These are phyloP conservation scores for Helleia helle DNA, from an alignment of 2,888 invertebrate genomes.

Conservation along the genomic window DNA sequence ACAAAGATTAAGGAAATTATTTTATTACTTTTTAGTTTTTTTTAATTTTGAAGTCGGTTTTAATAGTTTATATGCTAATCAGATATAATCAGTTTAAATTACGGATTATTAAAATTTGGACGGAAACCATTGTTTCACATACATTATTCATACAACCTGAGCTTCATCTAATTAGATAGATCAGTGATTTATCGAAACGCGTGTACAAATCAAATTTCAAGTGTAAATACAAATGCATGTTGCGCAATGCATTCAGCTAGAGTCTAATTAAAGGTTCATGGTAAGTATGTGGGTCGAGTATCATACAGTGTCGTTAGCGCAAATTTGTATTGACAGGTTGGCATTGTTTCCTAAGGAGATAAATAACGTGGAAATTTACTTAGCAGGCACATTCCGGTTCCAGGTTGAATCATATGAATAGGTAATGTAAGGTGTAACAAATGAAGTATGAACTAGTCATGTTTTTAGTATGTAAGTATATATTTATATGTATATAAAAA, in stretches of 20 bases:
- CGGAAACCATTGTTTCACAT: not conserved
- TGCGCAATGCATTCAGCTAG: slow-evolving; percentile 27
- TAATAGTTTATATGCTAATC: no score
- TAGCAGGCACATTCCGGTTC: not conserved
- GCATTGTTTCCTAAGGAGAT: slow-evolving; percentile 5
- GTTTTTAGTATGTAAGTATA: no score
- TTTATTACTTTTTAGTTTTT: no score
- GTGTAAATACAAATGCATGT: slow-evolving; percentile 27
- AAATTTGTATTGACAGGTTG: slow-evolving; percentile 12
- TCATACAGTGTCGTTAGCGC: slow-evolving; percentile 9
- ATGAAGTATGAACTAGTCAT: no score
- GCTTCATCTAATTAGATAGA: slow-evolving; percentile 5
- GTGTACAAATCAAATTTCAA: slow-evolving; percentile 17
- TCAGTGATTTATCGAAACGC: slow-evolving; percentile 2
- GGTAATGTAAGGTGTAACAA: no score
- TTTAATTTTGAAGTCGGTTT: no score
- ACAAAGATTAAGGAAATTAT: no score
- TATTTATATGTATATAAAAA: no score
- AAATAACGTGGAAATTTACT: not conserved
- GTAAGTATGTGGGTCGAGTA: slow-evolving; percentile 38
- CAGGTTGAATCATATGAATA: not conserved
- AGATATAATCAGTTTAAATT: no score
- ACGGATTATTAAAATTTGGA: no score
- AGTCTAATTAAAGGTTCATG: slow-evolving; percentile 54
- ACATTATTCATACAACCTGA: not conserved